phyloP scores from a whole-genome alignment of 92 coral and sea anemone species.

The Meandrina meandrites region DNA sequence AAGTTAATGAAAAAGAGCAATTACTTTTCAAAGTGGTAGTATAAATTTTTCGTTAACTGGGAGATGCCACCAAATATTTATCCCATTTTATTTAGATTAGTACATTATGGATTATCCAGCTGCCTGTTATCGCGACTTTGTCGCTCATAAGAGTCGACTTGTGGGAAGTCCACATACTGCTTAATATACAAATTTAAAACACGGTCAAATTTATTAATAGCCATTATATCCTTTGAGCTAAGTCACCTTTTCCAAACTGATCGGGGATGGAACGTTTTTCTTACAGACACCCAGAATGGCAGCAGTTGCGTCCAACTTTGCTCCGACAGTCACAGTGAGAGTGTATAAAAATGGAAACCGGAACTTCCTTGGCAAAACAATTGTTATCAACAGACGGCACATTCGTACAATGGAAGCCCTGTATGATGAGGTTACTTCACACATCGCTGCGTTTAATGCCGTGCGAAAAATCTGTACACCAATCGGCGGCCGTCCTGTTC shows the following conservation, averaged over 20 bases:
- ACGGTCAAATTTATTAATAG: not conserved
- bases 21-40: no score
- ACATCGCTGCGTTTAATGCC: constrained; percentile 48
- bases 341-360: constrained; percentile 65
- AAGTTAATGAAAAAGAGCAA: no score
- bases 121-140: no score
- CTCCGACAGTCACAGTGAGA: constrained; percentile 45
- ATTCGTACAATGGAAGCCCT: constrained; percentile 55
- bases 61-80: not conserved
- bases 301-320: constrained; percentile 28
- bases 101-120: not conserved
- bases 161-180: no score
- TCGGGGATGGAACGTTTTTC: not conserved
- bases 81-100: no score
- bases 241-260: not conserved
- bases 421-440: constrained; percentile 46
- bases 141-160: no score
- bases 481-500: constrained; percentile 41
- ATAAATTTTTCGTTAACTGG: not conserved
- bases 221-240: not conserved
- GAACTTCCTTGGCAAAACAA: constrained; percentile 52
- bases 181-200: no score
- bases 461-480: constrained; percentile 62
- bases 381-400: constrained; percentile 50
- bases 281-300: constrained; percentile 43